Percentiles rank a stretch among this genome's conserved stretches.
Evolutionary conservation across 2,888 invertebrate species (phyloP).

Genomic region (Mesoligia furuncula): DNA sequence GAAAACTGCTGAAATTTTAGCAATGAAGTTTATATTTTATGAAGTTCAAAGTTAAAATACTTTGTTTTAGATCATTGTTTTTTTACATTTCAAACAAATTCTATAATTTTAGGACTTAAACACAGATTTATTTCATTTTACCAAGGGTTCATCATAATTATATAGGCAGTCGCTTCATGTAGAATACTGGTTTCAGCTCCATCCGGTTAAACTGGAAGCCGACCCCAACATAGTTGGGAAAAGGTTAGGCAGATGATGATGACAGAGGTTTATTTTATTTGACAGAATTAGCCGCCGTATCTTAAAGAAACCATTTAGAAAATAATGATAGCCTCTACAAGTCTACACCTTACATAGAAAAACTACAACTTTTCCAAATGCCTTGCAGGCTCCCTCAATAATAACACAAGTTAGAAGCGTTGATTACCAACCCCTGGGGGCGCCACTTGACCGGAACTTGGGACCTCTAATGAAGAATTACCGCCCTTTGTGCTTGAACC

Average conservation of each 20-base stretch:
- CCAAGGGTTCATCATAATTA: no score
- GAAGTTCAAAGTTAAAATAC: neutral
- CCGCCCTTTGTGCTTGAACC: constrained; percentile 78
- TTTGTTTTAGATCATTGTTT: accelerated
- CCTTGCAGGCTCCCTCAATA: constrained; percentile 74
- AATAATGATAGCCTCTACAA: neutral
- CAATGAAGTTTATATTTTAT: neutral
- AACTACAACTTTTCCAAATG: constrained; percentile 59
- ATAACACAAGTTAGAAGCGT: constrained; percentile 81
- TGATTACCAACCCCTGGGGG: constrained; percentile 85
- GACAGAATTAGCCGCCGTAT: no score
- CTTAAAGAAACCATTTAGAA: neutral
- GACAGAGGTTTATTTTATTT: no score
- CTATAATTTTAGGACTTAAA: no score
- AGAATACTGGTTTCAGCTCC: no score
- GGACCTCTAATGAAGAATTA: constrained; percentile 87
- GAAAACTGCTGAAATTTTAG: neutral
- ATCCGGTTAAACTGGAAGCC: no score
- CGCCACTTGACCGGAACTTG: constrained; percentile 85
- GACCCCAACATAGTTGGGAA: no score
- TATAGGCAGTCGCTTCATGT: no score
- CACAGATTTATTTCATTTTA: no score
- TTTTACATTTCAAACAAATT: no score
- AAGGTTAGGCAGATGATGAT: no score
- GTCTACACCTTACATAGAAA: neutral